A percentile compares a stretch with the other conserved stretches of the same genome.
These are phyloP conservation scores for Drosophila neotestacea DNA, from an alignment of 2,888 invertebrate species.

Conservation along the genomic window DNA sequence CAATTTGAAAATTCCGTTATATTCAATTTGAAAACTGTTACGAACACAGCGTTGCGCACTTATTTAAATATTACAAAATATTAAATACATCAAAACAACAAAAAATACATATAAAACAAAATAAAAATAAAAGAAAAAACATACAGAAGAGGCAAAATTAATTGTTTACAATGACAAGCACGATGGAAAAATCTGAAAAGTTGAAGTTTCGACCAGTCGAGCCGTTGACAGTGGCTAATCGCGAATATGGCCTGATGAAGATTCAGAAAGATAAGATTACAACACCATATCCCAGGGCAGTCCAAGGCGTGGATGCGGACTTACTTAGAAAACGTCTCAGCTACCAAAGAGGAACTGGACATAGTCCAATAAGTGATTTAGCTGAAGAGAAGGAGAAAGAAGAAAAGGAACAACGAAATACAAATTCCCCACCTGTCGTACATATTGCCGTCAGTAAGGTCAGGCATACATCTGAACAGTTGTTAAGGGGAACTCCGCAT, in stretches of 20 bases:
- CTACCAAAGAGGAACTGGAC: background rate
- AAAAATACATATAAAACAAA: background rate
- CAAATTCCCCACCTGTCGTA: background rate
- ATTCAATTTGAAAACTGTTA: slow-evolving; percentile 11
- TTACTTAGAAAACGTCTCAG: slow-evolving; percentile 16
- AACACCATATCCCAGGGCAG: slow-evolving; percentile 24
- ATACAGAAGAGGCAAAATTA: background rate
- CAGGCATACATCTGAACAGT: background rate
- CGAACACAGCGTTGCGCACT: slow-evolving; percentile 1
- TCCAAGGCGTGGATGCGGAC: background rate
- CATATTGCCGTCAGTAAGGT: background rate
- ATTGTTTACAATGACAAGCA: background rate
- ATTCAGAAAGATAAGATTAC: background rate
- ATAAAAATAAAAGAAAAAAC: background rate
- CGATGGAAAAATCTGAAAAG: background rate
- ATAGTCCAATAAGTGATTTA: background rate
- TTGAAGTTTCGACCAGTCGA: background rate
- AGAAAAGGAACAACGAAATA: background rate
- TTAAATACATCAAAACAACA: background rate
- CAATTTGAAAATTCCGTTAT: background rate
- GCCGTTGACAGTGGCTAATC: background rate
- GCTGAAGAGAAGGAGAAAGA: background rate
- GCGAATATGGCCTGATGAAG: slow-evolving; percentile 30
- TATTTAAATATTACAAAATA: slow-evolving; percentile 12
- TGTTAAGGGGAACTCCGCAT: slow-evolving; percentile 7